Conservation (phyloP, 2,113 vertebrate species). For the Gallinago media region DNA sequence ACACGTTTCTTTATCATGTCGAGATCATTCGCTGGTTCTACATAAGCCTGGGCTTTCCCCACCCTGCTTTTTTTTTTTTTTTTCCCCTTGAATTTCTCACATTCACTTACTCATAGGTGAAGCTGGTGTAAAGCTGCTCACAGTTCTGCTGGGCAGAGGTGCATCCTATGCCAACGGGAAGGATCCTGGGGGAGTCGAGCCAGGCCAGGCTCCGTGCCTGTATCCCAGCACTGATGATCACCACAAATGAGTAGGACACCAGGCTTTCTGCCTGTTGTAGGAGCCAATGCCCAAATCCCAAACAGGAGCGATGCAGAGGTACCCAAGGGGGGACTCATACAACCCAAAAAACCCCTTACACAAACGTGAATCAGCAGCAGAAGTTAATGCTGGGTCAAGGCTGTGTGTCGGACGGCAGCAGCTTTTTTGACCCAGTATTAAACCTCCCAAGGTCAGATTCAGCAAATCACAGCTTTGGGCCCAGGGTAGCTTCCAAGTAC, state of each 20-base stretch:
- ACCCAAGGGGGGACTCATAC: rapidly evolving
- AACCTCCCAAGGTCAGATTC: not conserved
- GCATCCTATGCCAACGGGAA: not conserved
- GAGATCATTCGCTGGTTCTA: not conserved
- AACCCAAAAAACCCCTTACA: not conserved
- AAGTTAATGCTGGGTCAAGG: not conserved
- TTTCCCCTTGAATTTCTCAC: not conserved
- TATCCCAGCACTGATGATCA: not conserved
- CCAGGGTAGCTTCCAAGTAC: not conserved
- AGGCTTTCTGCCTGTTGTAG: not conserved
- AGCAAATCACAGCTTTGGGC: not conserved
- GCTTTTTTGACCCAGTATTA: not conserved
- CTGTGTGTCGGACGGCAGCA: rapidly evolving
- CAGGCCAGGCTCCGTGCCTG: rapidly evolving
- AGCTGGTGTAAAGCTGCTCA: not conserved
- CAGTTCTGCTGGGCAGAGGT: not conserved
- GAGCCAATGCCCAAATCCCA: not conserved
- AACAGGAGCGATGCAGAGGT: rapidly evolving
- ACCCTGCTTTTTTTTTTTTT: no score
- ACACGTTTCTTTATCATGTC: not conserved
- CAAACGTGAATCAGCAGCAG: not conserved
- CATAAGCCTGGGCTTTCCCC: rapidly evolving
- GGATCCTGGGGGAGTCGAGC: rapidly evolving
- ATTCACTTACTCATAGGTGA: not conserved
- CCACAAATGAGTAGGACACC: not conserved